phyloP scores from a whole-genome alignment of 2,797 vertebrate species.

The Calcarius lapponicus region DNA sequence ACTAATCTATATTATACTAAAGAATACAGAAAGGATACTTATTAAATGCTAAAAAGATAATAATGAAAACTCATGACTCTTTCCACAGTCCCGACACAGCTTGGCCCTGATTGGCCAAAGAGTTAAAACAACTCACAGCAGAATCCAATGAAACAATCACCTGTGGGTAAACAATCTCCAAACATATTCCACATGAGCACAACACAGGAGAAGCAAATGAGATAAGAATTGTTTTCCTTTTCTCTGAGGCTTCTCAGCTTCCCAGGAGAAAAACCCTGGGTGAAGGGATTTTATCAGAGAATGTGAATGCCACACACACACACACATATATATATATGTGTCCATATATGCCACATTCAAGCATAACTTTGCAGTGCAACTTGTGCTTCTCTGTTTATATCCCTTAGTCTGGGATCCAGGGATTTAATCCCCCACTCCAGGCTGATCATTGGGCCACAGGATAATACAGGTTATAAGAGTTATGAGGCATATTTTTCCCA shows the following conservation, averaged over 20 bases:
- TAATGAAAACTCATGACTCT: neutral
- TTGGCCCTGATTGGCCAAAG: neutral
- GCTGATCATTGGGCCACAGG: neutral
- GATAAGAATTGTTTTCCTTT: neutral
- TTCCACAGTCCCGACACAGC: rapidly evolving
- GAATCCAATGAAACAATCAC: rapidly evolving
- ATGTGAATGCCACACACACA: neutral
- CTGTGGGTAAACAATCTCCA: neutral
- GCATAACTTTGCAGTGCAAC: neutral
- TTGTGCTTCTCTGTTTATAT: neutral
- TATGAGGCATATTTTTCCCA: neutral
- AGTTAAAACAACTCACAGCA: neutral
- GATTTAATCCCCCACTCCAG: neutral
- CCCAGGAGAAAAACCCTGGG: neutral
- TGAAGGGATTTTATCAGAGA: neutral
- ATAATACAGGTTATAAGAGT: neutral
- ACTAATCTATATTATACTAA: neutral
- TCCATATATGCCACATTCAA: neutral
- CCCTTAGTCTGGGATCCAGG: neutral
- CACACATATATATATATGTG: rapidly evolving
- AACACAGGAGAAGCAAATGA: neutral
- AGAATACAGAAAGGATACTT: neutral
- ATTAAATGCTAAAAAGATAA: neutral
- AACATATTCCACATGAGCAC: neutral
- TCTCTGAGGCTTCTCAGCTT: neutral